A percentile compares a stretch with the other conserved stretches of the same genome.
These are phyloP conservation scores for Aramus guarauna DNA, from an alignment of 2,113 vertebrate species.

Conservation along the genomic window DNA sequence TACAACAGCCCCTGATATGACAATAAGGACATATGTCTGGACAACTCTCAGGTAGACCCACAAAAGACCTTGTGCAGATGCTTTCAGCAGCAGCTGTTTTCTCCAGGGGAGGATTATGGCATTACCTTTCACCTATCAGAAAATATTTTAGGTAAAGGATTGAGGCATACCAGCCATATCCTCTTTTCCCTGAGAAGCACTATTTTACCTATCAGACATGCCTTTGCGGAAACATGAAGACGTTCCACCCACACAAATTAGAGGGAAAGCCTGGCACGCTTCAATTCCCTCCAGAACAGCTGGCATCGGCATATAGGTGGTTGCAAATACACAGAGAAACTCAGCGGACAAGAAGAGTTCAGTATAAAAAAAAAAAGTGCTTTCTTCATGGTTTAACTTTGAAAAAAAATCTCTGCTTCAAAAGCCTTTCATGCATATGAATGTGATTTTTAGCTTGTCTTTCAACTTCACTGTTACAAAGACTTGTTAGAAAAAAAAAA, in stretches of 20 bases:
- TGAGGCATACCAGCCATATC: not conserved
- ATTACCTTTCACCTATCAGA: not conserved
- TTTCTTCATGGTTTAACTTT: not conserved
- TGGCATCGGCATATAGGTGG: not conserved
- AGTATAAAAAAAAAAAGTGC: not conserved
- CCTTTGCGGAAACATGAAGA: not conserved
- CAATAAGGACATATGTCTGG: not conserved
- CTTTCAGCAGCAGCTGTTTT: not conserved
- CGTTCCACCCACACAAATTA: not conserved
- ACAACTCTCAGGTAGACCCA: not conserved
- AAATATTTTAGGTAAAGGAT: not conserved
- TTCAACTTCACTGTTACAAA: not conserved
- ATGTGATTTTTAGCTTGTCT: not conserved
- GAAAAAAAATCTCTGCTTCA: not conserved
- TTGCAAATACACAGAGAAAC: not conserved
- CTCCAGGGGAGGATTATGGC: not conserved
- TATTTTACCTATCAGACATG: not conserved
- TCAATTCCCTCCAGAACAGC: not conserved
- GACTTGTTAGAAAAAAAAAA: not conserved
- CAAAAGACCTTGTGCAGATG: not conserved
- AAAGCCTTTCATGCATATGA: not conserved
- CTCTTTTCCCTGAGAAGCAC: not conserved
- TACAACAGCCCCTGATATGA: not conserved
- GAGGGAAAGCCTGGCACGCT: not conserved
- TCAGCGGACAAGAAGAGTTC: not conserved